These are phyloP conservation scores for Cryptocephalus moraei DNA, from an alignment of 2,888 invertebrate species.

Conservation along the genomic window DNA sequence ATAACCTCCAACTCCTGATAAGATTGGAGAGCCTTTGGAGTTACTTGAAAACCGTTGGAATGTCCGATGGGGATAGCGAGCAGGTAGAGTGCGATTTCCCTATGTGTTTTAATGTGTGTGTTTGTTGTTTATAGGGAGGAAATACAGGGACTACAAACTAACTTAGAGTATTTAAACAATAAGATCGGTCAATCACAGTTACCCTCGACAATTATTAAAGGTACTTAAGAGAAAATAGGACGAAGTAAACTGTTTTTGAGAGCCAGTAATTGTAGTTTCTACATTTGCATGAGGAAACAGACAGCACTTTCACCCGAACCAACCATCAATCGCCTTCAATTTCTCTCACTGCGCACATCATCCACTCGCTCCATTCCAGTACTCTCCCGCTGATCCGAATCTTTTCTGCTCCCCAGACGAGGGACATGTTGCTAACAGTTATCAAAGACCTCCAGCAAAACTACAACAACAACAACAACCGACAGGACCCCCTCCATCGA, in stretches of 20 bases:
- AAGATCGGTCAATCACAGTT: conserved; percentile 32
- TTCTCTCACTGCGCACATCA: neutral
- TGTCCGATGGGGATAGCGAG: conserved; percentile 17
- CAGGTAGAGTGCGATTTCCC: conserved; percentile 19
- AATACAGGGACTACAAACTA: conserved; percentile 72
- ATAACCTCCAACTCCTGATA: conserved; percentile 51
- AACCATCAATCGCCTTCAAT: neutral
- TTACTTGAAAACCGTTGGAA: conserved; percentile 44
- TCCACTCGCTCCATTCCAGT: neutral
- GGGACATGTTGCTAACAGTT: conserved; percentile 23
- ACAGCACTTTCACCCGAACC: neutral
- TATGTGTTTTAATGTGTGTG: conserved; percentile 8
- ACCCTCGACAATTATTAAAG: conserved; percentile 24
- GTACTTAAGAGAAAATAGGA: conserved; percentile 15
- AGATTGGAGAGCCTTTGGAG: conserved; percentile 51
- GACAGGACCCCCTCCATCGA: conserved; percentile 10
- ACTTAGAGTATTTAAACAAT: conserved; percentile 55
- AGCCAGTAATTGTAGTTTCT: neutral
- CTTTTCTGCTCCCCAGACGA: conserved; percentile 20
- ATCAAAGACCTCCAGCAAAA: conserved; percentile 24
- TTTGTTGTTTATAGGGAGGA: conserved; percentile 54
- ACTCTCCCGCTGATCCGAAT: neutral
- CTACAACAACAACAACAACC: conserved; percentile 8
- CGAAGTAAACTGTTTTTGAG: conserved; percentile 1
- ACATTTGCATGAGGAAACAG: neutral